Percentiles rank a stretch among this genome's conserved stretches.
phyloP scores from a whole-genome alignment of 2,797 vertebrate genomes.

The Cryptoprocta ferox region DNA sequence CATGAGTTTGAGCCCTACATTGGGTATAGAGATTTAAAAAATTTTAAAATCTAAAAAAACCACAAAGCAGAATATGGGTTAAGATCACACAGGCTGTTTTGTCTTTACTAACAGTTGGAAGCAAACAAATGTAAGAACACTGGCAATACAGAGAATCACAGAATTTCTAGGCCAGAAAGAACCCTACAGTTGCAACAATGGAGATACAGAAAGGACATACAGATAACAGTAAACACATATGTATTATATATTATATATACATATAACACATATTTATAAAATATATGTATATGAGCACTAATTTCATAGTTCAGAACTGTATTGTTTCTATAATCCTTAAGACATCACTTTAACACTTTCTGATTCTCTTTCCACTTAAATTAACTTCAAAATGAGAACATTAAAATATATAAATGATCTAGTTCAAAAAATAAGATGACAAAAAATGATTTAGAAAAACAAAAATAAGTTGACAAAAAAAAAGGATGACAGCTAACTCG shows the following conservation, averaged over 20 bases:
- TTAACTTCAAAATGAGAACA: conserved; percentile 53
- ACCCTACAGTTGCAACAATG: not conserved
- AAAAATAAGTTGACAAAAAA: not conserved
- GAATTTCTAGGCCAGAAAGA: conserved; percentile 24
- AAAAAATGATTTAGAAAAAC: not conserved
- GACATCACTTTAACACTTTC: not conserved
- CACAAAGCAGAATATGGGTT: not conserved
- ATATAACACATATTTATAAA: not conserved
- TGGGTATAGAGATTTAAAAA: too few species aligned
- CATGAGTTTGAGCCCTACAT: too few species aligned
- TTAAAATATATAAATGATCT: conserved; percentile 20
- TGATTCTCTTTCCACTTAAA: conserved; percentile 8
- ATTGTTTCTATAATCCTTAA: conserved; percentile 40
- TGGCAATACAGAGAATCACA: conserved; percentile 20
- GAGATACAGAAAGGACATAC: not conserved
- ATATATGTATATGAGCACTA: not conserved
- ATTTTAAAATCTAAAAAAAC: too few species aligned
- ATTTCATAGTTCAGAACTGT: conserved; percentile 18
- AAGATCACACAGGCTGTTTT: conserved; percentile 3
- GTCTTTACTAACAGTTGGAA: not conserved
- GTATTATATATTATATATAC: not conserved
- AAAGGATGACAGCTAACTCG: not conserved
- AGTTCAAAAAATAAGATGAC: conserved; percentile 22
- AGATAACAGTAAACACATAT: not conserved
- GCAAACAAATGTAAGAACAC: conserved; percentile 49